Evolutionary conservation across 2,797 vertebrate species (phyloP).

Genomic region (Chiroxiphia lanceolata): DNA sequence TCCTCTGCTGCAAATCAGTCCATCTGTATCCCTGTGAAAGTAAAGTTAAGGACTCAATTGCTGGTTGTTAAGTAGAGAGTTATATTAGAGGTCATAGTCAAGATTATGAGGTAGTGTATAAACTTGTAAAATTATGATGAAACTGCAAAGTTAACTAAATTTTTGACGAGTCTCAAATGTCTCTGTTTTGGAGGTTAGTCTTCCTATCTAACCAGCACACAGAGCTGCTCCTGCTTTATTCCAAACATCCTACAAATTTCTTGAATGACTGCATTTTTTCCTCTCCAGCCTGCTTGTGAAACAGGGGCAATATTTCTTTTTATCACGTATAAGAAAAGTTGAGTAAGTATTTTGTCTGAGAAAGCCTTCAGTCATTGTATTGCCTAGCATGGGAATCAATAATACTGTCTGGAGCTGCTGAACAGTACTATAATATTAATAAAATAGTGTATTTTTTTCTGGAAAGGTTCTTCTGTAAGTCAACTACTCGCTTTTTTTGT

Average conservation of each 20-base stretch:
- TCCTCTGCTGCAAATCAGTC: neutral
- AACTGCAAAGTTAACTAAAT: neutral
- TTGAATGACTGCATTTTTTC: neutral
- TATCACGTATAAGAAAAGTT: neutral
- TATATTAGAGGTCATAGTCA: neutral
- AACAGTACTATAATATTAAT: neutral
- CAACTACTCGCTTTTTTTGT: neutral
- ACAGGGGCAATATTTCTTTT: neutral
- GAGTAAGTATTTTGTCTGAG: neutral
- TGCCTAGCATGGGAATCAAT: neutral
- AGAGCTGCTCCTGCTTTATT: neutral
- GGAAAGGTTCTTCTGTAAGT: neutral
- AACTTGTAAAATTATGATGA: neutral
- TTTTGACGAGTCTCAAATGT: neutral
- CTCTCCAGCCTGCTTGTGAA: neutral
- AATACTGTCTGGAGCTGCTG: neutral
- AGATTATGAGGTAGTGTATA: neutral
- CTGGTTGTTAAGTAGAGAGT: neutral
- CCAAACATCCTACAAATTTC: neutral
- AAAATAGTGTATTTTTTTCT: neutral
- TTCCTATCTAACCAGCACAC: neutral
- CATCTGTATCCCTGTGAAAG: neutral
- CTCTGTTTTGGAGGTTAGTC: neutral
- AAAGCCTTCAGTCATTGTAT: neutral
- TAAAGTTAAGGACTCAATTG: neutral